Conservation (phyloP, 2,113 vertebrate genomes). For the Casuarius casuarius region DNA sequence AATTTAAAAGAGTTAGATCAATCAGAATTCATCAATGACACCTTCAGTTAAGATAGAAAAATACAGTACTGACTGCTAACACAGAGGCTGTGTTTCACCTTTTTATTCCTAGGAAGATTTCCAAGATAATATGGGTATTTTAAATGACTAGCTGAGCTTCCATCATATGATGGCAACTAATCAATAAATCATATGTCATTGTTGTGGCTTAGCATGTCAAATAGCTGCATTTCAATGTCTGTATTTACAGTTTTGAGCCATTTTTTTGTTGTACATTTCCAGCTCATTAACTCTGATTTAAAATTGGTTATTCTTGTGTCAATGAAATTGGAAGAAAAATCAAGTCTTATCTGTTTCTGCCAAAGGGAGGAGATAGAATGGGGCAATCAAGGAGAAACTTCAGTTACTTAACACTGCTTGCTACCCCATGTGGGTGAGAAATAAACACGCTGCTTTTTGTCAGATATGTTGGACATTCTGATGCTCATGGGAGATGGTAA, state of each 20-base stretch:
- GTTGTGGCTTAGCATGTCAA: conserved; percentile 57
- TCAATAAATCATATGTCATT: conserved; percentile 72
- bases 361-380: conserved; percentile 15
- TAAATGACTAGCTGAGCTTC: conserved; percentile 46
- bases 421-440: background rate
- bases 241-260: conserved; percentile 21
- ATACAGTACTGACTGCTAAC: conserved; percentile 20
- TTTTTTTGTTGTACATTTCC: conserved; percentile 54
- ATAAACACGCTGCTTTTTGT: background rate
- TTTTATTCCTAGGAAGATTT: conserved; percentile 50
- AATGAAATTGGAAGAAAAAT: conserved; percentile 55
- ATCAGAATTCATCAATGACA: conserved; percentile 24
- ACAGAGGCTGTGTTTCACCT: conserved; percentile 5
- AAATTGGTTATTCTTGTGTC: conserved; percentile 59
- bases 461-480: background rate
- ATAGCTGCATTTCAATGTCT: conserved; percentile 39
- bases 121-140: conserved; percentile 44
- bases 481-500: conserved; percentile 1
- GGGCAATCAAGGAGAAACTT: conserved; percentile 14
- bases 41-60: conserved; percentile 17
- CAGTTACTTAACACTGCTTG: conserved; percentile 1
- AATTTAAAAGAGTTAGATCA: background rate
- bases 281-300: conserved; percentile 61
- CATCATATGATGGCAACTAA: conserved; percentile 52
- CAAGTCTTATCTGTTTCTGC: conserved; percentile 36